Base-by-base conservation (phyloP, 2,888 invertebrate species). In the Reticulitermes lucifugus region DNA sequence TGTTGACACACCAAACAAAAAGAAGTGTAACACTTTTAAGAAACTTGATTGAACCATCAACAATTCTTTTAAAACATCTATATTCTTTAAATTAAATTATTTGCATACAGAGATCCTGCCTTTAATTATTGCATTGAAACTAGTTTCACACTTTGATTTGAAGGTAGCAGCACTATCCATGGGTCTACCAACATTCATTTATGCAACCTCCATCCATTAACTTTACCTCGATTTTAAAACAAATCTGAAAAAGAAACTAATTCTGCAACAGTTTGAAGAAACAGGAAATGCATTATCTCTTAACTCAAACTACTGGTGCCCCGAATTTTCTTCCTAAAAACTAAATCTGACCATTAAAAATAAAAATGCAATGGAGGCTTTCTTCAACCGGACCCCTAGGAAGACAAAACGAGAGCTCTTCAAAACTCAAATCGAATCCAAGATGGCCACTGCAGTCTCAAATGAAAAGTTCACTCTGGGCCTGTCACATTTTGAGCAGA, bases 401-500 rank as follows among this genome's bases (percentile, higher is more conserved):
- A 87, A 87, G 87, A 87, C 87, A 86, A 86, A 86, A 86, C 81
- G 71, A 86, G 86, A 86, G 86, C 83, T 86, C 85, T 80, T 83
- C 59, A 85, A 46, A 83, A 85, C 85, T 85, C 85, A 85, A 86
- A 84, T 83, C 85, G 83, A 86, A 86, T 85, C 79, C 85, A 84
- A 86, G 83, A 80, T 83, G 83, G 86, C 85, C 85, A 85, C 83
- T 73, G 84, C 86, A 86, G 86, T 86, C 86, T 86, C 85, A 85
- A 86, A 85, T 81, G 70, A 85, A 86, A 73, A 46, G 65, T 85
- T 84, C 85, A 85, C 85, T 85, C 85, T 85, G 85, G 85, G 79
- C 85, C 85, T 85, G 84, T 82, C 85, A 75, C 84, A 51, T 87
- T 88, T 88, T 88, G 88, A 89, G 88, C 89, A 88, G 88, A 88